Evolutionary conservation across 37 sponge, comb jelly and placozoan genomes (phyloP), one percentile per base, ranked within the genome.

Genomic region (Hexactinellida sp.): DNA sequence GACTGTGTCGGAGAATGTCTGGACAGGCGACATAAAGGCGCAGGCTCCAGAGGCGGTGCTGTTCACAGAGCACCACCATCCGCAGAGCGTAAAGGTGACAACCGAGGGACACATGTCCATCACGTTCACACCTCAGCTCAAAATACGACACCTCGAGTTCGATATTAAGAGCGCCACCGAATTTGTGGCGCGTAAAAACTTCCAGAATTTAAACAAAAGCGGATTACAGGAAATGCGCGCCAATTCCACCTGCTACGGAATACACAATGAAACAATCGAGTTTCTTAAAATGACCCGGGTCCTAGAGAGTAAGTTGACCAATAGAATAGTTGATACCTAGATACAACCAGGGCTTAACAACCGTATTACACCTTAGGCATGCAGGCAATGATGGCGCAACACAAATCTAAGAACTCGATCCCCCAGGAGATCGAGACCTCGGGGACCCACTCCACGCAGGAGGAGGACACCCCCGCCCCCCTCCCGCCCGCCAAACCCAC

Each of bases 161-260:
- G 76, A 63, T 28, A n/a, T 63, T 3, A 63, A 63, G 76, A 63
- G 76, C 76, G 76, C 76, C 76, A 63, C 21, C 76, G 76, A 63
- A n/a, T 63, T 63, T 63, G 76, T 63, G 76, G 76, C 76, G 76
- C 76, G 76, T 63, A 63, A 63, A 63, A 63, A 63, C 34, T 63
- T 63, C 28, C 76, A 63, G 25, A 63, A n/a, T 63, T 7, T 63
- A 23, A 63, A 63, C 76, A 63, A 63, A n/a, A n/a, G 76, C 34
- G 76, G 28, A 7, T 7, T 63, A 25, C 76, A 63, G 25, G 76
- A 63, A 63, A 63, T 63, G 76, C 76, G 76, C 76, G 76, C 76
- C 76, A 63, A 63, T 63, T 63, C 76, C 76, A 63, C 76, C 5
- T 63, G 76, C 34, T 63, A 63, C 76, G 76, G 76, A 1, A 63